Percentiles rank a stretch among this genome's conserved stretches.
These are phyloP conservation scores for Mus pahari DNA, from an alignment of 2,113 vertebrate species.

Conservation along the genomic window DNA sequence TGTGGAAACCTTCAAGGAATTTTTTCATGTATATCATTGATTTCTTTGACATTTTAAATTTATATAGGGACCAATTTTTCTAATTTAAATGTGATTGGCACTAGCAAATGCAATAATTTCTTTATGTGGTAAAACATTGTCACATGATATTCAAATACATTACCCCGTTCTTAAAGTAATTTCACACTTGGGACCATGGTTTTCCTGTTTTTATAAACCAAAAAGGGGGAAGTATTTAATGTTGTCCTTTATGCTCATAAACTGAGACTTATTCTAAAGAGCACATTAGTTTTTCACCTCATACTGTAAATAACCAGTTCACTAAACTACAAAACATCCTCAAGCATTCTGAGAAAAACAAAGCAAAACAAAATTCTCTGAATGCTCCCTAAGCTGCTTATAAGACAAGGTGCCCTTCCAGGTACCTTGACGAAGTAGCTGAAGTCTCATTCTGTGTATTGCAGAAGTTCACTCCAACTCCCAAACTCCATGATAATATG, in stretches of 20 bases:
- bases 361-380: neutral
- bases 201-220: conserved; percentile 20
- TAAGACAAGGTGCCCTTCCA: conserved; percentile 51
- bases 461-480: conserved; percentile 25
- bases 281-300: conserved; percentile 21
- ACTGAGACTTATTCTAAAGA: conserved; percentile 34
- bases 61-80: conserved; percentile 59
- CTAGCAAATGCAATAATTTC: conserved; percentile 41
- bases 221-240: neutral
- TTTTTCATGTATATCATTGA: neutral
- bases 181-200: neutral
- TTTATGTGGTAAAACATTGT: conserved; percentile 44
- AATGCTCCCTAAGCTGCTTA: conserved; percentile 54
- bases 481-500: neutral
- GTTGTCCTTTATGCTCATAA: neutral
- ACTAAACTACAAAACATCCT: conserved; percentile 29
- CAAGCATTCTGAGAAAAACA: conserved; percentile 37
- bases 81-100: conserved; percentile 48
- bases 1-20: conserved; percentile 4
- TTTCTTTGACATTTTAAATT: conserved; percentile 72
- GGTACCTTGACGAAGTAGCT: conserved; percentile 66
- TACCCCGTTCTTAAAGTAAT: neutral
- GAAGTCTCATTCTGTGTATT: conserved; percentile 76
- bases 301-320: conserved; percentile 21
- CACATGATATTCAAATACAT: conserved; percentile 10